These are phyloP conservation scores for Limnephilus auricula DNA, from an alignment of 2,888 invertebrate genomes.

Conservation along the genomic window DNA sequence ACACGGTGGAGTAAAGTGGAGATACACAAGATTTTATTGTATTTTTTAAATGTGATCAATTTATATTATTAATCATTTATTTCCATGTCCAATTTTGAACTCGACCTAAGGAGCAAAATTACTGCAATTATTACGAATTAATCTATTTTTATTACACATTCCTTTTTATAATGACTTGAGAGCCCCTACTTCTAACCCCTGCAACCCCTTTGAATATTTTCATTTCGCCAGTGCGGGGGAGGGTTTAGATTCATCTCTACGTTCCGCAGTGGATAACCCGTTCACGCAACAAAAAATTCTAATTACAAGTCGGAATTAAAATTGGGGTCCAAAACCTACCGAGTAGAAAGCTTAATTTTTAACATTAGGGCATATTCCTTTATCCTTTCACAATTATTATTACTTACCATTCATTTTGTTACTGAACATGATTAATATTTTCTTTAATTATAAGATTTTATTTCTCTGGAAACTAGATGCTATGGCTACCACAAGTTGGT, in stretches of 20 bases:
- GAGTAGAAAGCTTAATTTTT: neutral
- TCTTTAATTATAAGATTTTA: neutral
- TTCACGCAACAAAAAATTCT: conserved; percentile 32
- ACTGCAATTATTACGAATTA: neutral
- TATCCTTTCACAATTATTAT: neutral
- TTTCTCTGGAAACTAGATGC: neutral
- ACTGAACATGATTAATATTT: neutral
- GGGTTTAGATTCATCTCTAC: conserved; percentile 28
- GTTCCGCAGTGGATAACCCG: conserved; percentile 22
- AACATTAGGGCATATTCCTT: neutral
- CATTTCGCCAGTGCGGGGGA: conserved; percentile 42
- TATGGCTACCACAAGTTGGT: no score
- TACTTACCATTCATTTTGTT: neutral
- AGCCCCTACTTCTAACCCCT: neutral
- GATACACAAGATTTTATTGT: no score
- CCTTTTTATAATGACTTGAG: neutral
- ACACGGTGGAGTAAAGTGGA: no score
- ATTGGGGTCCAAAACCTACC: neutral
- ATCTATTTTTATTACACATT: no score
- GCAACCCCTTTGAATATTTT: conserved; percentile 19
- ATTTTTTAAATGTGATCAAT: no score
- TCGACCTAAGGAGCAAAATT: no score
- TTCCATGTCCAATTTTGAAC: no score
- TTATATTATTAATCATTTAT: no score
- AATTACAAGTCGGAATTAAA: conserved; percentile 42